phyloP scores from a whole-genome alignment of 2,888 invertebrate species.

The Drosophila trichaetosa region DNA sequence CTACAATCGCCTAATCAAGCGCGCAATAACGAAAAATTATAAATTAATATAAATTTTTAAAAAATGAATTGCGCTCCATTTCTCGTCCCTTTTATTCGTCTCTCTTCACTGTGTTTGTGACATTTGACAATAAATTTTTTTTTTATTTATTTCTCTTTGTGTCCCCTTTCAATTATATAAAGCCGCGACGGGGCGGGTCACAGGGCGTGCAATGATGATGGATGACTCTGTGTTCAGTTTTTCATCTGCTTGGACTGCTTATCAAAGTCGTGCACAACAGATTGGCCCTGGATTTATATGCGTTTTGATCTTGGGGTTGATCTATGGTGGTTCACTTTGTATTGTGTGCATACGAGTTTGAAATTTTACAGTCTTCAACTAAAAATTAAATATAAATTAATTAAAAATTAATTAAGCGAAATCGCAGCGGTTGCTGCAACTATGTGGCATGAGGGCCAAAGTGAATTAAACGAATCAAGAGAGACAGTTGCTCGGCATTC shows the following conservation, averaged over 20 bases:
- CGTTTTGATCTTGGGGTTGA: constrained; percentile 46
- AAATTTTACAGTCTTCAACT: constrained; percentile 37
- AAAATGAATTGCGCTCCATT: constrained; percentile 69
- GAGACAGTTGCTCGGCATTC: constrained; percentile 44
- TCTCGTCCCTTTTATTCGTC: constrained; percentile 12
- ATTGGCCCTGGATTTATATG: constrained; percentile 55
- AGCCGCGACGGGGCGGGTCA: constrained; percentile 39
- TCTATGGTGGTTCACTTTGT: constrained; percentile 22
- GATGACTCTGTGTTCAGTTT: constrained; percentile 73
- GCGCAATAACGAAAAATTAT: constrained; percentile 70
- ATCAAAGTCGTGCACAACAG: constrained; percentile 49
- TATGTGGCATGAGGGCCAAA: constrained; percentile 58
- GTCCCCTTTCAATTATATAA: constrained; percentile 54
- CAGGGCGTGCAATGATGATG: constrained; percentile 72
- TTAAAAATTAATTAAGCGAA: constrained; percentile 78
- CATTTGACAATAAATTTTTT: constrained; percentile 74
- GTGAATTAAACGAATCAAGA: constrained; percentile 53
- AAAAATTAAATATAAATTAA: constrained; percentile 72
- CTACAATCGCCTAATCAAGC: constrained; percentile 67
- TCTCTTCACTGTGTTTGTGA: constrained; percentile 62
- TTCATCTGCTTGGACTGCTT: constrained; percentile 57
- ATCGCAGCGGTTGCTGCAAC: constrained; percentile 44
- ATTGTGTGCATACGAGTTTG: constrained; percentile 70
- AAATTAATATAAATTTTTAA: constrained; percentile 77
- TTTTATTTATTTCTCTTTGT: constrained; percentile 46